Evolutionary conservation across 2,113 vertebrate species (phyloP), one percentile per base, ranked within the genome.

Genomic region (Kryptolebias marmoratus): DNA sequence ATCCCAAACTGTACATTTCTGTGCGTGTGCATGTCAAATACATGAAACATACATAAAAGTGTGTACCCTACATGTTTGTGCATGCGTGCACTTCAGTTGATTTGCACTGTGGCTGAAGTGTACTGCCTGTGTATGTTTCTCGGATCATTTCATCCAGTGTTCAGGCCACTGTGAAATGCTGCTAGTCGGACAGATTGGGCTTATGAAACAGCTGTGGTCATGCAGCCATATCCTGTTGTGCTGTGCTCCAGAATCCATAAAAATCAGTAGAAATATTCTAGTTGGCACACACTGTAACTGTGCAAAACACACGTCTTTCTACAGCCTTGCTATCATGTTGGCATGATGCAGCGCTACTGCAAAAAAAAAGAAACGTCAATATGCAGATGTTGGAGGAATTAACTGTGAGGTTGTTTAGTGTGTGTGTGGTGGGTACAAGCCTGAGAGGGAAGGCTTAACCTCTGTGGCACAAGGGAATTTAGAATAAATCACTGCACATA

Each of bases 141-240:
- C 18, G 36, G 62, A 63, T 59, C 18, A 42, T 57, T 85, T 68
- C 68, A 70, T 81, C 75, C 69, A 64, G 57, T 62, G 73, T 70
- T 65, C 28, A 57, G 42, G 64, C 64, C 53, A 36, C 49, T 55
- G 63, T 64, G 52, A 73, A 74, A 67, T 45, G 13, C 73, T 44
- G 50, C 50, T n/a, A 53, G 71, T 73, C 66, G 31, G 44, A 59
- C 69, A 70, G 74, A 79, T 52, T 75, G 80, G 31, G 70, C 18
- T 85, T 77, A 77, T 63, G 78, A 79, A 85, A 82, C 81, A 79
- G 74, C 71, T 80, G 71, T 64, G 56, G 52, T 55, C 32, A 74
- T 16, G 36, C 67, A 57, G 28, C 22, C 10, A 15, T 61, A 55
- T 16, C 57, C 45, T 42, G 15, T 57, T 2, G 0, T 45, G 45